These are phyloP conservation scores for Phrynocephalus guinanensis DNA, from an alignment of 2,797 vertebrate species.

Conservation along the genomic window DNA sequence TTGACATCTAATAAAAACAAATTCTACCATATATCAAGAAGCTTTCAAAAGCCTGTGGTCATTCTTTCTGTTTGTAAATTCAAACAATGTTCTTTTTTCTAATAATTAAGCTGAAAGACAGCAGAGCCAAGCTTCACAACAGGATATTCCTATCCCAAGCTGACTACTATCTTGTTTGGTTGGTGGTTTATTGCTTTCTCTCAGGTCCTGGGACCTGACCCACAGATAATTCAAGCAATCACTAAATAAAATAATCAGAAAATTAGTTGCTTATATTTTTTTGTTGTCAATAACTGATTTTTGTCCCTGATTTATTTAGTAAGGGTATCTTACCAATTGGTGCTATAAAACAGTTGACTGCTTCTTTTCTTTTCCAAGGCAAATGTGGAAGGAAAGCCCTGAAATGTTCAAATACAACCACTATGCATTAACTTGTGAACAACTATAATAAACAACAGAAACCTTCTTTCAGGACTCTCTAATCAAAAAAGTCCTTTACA, in stretches of 20 bases:
- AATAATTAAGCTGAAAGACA: neutral
- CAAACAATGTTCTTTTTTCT: neutral
- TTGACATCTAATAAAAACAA: neutral
- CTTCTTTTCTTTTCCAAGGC: neutral
- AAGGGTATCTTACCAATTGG: neutral
- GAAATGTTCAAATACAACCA: neutral
- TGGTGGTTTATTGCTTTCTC: too few relatives aligned
- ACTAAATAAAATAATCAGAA: too few relatives aligned
- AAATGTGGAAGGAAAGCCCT: neutral
- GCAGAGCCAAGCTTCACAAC: neutral
- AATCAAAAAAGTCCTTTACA: neutral
- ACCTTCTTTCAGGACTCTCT: neutral
- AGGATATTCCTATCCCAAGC: neutral
- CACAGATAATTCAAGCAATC: too few relatives aligned
- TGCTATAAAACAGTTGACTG: neutral
- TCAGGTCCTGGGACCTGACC: too few relatives aligned
- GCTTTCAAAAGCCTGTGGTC: neutral
- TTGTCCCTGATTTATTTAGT: too few relatives aligned
- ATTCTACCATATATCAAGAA: neutral
- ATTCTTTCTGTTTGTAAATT: neutral
- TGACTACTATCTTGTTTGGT: neutral
- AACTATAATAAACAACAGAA: neutral
- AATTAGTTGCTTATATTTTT: too few relatives aligned
- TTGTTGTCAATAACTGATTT: too few relatives aligned
- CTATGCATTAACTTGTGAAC: neutral